A percentile compares a stretch with the other conserved stretches of the same genome.
Evolutionary conservation across 2,888 invertebrate genomes (phyloP).

Genomic region (Trichacis sp.): DNA sequence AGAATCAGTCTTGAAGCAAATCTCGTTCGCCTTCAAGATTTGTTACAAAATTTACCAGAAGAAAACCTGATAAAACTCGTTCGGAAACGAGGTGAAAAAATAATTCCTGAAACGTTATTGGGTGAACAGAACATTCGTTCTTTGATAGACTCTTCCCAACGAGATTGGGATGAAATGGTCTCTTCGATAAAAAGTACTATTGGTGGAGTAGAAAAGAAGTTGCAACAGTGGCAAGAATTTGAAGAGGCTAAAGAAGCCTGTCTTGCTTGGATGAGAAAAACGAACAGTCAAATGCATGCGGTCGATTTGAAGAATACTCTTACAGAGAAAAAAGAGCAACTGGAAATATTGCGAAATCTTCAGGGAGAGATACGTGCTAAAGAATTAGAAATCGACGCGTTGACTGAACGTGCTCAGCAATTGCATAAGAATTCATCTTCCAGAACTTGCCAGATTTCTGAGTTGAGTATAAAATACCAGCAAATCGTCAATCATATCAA

Average conservation of each 20-base stretch:
- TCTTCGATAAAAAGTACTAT: conserved; percentile 84
- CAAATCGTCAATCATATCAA: conserved; percentile 91
- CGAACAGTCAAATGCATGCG: conserved; percentile 88
- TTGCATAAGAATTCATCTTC: conserved; percentile 81
- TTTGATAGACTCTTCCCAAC: conserved; percentile 88
- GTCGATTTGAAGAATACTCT: conserved; percentile 87
- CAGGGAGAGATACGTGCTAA: conserved; percentile 92
- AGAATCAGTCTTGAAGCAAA: conserved; percentile 88
- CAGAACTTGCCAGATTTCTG: conserved; percentile 86
- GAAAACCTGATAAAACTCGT: conserved; percentile 88
- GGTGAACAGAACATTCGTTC: conserved; percentile 89
- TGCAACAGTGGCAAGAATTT: conserved; percentile 93
- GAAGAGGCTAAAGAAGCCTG: conserved; percentile 89
- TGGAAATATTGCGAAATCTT: conserved; percentile 81
- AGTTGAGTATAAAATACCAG: conserved; percentile 92
- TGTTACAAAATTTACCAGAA: conserved; percentile 84
- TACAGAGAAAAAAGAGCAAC: conserved; percentile 85
- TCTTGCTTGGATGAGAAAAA: conserved; percentile 87
- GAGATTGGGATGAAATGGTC: conserved; percentile 88
- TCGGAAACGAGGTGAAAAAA: conserved; percentile 86
- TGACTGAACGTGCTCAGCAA: conserved; percentile 91
- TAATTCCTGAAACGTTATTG: conserved; percentile 85
- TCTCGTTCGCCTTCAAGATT: conserved; percentile 82
- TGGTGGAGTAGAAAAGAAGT: conserved; percentile 82
- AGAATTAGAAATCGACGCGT: conserved; percentile 91